Conservation (phyloP, 2,113 vertebrate species). For the Laterallus jamaicensis region DNA sequence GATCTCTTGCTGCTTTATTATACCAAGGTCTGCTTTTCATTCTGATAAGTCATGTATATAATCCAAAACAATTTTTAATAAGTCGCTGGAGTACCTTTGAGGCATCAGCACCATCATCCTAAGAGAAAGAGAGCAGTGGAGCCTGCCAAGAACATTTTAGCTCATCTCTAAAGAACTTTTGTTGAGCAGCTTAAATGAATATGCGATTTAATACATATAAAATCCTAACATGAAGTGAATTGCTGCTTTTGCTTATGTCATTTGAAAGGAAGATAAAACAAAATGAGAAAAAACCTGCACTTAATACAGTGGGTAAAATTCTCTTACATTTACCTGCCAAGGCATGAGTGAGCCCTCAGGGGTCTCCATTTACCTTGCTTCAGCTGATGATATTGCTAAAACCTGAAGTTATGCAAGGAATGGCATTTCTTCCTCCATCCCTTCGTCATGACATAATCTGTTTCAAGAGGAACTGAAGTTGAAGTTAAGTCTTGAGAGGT, state of each 20-base stretch:
- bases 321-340: neutral
- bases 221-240: neutral
- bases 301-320: neutral
- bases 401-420: constrained; percentile 25
- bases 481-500: neutral
- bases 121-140: neutral
- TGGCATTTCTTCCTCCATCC: neutral
- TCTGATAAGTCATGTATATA: neutral
- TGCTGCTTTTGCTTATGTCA: neutral
- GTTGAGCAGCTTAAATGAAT: neutral
- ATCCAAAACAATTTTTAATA: neutral
- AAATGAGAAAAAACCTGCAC: neutral
- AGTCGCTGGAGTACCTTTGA: neutral
- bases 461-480: neutral
- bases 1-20: neutral
- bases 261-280: neutral
- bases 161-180: neutral
- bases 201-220: neutral
- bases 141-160: neutral
- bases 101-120: neutral
- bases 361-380: neutral
- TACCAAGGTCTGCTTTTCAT: neutral
- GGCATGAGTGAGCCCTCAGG: neutral
- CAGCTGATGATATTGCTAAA: neutral
- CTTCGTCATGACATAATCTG: neutral